Conservation (phyloP, 2,888 invertebrate genomes). For the Drosophila helvetica region DNA sequence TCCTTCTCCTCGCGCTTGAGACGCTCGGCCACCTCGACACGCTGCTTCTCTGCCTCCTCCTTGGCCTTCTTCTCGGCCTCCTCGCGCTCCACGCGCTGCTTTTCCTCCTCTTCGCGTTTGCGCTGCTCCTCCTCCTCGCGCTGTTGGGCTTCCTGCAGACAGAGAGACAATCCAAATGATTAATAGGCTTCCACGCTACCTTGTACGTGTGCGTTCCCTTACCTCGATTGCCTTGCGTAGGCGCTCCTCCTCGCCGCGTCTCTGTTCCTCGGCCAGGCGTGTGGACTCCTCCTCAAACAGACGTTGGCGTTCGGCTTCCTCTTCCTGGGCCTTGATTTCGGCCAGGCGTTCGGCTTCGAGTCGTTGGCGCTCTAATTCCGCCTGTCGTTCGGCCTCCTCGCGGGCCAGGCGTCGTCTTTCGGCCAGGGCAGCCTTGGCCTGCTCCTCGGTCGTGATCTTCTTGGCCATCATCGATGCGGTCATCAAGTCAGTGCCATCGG, state of each 20-base stretch:
- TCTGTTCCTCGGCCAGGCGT: slow-evolving; percentile 91
- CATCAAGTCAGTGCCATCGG: slow-evolving; percentile 77
- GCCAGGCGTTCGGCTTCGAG: slow-evolving; percentile 89
- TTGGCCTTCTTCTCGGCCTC: slow-evolving; percentile 91
- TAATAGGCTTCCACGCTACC: not conserved
- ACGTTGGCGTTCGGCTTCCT: slow-evolving; percentile 93
- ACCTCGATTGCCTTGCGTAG: slow-evolving; percentile 92
- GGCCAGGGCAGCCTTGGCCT: slow-evolving; percentile 96
- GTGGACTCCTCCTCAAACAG: slow-evolving; percentile 92
- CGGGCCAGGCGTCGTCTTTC: slow-evolving; percentile 94
- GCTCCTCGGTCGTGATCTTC: slow-evolving; percentile 94
- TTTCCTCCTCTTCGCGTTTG: slow-evolving; percentile 87
- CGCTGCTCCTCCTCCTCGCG: slow-evolving; percentile 91
- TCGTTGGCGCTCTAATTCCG: slow-evolving; percentile 91
- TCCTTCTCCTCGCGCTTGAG: slow-evolving; percentile 95
- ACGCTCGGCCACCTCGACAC: slow-evolving; percentile 92
- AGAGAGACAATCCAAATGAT: not conserved
- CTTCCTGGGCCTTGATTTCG: slow-evolving; percentile 88
- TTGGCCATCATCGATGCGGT: slow-evolving; percentile 88
- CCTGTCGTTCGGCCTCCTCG: slow-evolving; percentile 95
- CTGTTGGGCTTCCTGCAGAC: slow-evolving; percentile 88
- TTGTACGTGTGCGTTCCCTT: slow-evolving; percentile 32
- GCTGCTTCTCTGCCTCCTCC: slow-evolving; percentile 93
- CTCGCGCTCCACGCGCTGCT: slow-evolving; percentile 88
- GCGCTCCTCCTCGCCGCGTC: slow-evolving; percentile 93